Conservation (phyloP, 2,113 vertebrate genomes). For the Silurus glanis region DNA sequence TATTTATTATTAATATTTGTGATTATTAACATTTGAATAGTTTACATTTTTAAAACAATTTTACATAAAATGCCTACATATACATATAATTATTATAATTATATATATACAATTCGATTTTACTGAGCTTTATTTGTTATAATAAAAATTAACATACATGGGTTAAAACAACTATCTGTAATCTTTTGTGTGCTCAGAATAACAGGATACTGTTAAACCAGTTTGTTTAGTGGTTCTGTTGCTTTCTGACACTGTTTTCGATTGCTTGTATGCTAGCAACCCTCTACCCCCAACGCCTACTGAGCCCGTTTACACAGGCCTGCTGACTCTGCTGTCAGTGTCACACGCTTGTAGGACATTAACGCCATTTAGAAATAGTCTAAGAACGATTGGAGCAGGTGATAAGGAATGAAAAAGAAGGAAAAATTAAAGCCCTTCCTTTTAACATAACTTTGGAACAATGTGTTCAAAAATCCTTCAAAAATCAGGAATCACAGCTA, state of each 20-base stretch:
- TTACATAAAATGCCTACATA: too few species aligned
- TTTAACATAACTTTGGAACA: background rate
- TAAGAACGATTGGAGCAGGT: conserved; percentile 72
- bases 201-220: background rate
- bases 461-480: background rate
- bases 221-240: background rate
- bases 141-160: too few species aligned
- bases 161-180: background rate
- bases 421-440: background rate
- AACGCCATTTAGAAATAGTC: conserved; percentile 74
- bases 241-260: background rate
- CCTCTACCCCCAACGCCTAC: conserved; percentile 56
- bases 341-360: conserved; percentile 79
- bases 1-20: too few species aligned
- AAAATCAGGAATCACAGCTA: background rate
- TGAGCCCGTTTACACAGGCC: conserved; percentile 73
- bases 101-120: too few species aligned
- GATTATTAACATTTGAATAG: too few species aligned
- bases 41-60: too few species aligned
- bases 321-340: conserved; percentile 79
- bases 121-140: too few species aligned
- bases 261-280: background rate
- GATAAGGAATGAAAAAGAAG: conserved; percentile 51
- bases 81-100: too few species aligned
- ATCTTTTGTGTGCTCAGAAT: background rate